phyloP scores from a whole-genome alignment of 2,888 invertebrate genomes.

The Bembecia ichneumoniformis region DNA sequence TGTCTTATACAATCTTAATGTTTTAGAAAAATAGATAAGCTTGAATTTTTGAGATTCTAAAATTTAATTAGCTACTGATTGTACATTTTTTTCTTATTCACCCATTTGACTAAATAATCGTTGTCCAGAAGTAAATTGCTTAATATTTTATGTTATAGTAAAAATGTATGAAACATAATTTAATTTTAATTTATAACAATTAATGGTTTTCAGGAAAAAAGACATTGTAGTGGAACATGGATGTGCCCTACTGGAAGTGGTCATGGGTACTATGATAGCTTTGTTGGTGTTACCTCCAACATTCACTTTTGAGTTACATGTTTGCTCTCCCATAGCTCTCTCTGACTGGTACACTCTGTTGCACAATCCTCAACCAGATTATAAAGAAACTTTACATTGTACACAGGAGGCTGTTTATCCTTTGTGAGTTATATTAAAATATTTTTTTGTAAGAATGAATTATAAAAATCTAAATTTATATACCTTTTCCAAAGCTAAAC shows the following conservation, averaged over 20 bases:
- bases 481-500: too few relatives aligned
- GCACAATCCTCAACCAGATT: slow-evolving; percentile 94
- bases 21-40: too few relatives aligned
- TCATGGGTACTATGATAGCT: slow-evolving; percentile 78
- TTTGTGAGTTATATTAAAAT: slow-evolving; percentile 75
- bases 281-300: slow-evolving; percentile 86
- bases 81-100: too few relatives aligned
- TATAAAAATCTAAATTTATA: too few relatives aligned
- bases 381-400: slow-evolving; percentile 89
- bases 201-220: slow-evolving; percentile 75
- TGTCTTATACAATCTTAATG: too few relatives aligned
- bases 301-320: slow-evolving; percentile 81
- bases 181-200: background rate
- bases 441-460: background rate
- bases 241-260: slow-evolving; percentile 83
- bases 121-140: too few relatives aligned
- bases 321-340: slow-evolving; percentile 84
- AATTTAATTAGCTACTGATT: too few relatives aligned
- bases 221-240: slow-evolving; percentile 83
- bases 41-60: too few relatives aligned
- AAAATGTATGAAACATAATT: background rate
- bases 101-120: too few relatives aligned
- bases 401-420: slow-evolving; percentile 99
- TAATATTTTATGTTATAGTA: too few relatives aligned
- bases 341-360: slow-evolving; percentile 98